Percentiles rank a stretch among this genome's conserved stretches.
These are phyloP conservation scores for Metellina segmentata DNA, from an alignment of 2,888 invertebrate genomes.

Conservation along the genomic window DNA sequence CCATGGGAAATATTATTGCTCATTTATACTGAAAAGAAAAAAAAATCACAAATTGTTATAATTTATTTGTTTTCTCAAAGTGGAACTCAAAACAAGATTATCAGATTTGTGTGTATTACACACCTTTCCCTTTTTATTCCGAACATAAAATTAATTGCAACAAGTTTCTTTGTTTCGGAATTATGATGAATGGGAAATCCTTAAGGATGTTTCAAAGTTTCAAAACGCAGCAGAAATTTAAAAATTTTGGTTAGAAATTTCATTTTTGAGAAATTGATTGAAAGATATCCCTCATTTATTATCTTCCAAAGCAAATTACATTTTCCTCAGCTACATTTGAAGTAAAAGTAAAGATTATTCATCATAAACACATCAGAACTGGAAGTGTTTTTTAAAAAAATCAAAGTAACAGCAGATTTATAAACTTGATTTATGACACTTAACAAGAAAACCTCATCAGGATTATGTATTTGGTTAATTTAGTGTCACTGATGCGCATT, in stretches of 20 bases:
- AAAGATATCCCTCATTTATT: neutral
- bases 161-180: neutral
- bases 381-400: neutral
- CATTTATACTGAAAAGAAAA: no score
- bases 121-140: neutral
- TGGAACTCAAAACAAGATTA: neutral
- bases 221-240: neutral
- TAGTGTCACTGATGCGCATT: no score
- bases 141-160: neutral
- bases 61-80: no score
- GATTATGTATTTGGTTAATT: no score
- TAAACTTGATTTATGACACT: neutral
- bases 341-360: neutral
- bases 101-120: neutral
- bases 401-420: neutral
- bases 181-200: neutral
- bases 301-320: neutral
- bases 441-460: no score
- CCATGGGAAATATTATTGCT: no score
- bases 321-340: neutral
- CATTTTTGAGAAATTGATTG: neutral
- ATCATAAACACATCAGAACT: neutral
- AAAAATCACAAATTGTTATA: no score
- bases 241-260: neutral
- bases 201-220: neutral